Evolutionary conservation across 1,140 invertebrate genomes (phyloP).

Genomic region (Drosophila biarmipes): DNA sequence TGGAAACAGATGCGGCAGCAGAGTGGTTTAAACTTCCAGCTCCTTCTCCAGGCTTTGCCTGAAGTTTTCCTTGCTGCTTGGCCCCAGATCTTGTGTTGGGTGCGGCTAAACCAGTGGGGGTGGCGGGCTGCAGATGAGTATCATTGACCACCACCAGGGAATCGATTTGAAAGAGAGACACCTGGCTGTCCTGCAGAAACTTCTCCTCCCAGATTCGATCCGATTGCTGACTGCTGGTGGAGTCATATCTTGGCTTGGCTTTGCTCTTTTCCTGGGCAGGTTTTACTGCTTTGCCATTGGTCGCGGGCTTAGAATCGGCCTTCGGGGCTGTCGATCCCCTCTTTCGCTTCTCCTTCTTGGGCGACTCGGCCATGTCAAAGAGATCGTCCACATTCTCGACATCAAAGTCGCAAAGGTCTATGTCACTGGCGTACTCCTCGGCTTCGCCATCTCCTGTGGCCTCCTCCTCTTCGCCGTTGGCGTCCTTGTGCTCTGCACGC

Average conservation of each 20-base stretch:
- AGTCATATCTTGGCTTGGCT: slow-evolving; percentile 60
- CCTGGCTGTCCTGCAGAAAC: slow-evolving; percentile 50
- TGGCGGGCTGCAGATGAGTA: slow-evolving; percentile 37
- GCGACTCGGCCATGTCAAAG: slow-evolving; percentile 82
- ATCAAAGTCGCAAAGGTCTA: slow-evolving; percentile 78
- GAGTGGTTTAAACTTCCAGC: slow-evolving; percentile 8
- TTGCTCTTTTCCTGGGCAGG: slow-evolving; percentile 31
- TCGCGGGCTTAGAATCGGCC: slow-evolving; percentile 16
- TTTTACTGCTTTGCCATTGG: slow-evolving; percentile 43
- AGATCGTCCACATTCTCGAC: slow-evolving; percentile 84
- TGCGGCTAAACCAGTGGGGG: slow-evolving; percentile 12
- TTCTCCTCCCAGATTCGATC: slow-evolving; percentile 80
- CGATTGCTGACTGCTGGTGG: slow-evolving; percentile 51
- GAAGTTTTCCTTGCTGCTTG: slow-evolving; percentile 24
- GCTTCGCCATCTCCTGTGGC: slow-evolving; percentile 49
- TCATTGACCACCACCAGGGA: slow-evolving; percentile 73
- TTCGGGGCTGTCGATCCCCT: slow-evolving; percentile 2
- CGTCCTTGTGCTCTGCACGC: slow-evolving; percentile 66
- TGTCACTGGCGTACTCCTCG: slow-evolving; percentile 69
- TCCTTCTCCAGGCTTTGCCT: slow-evolving; percentile 16
- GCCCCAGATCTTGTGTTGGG: slow-evolving; percentile 27
- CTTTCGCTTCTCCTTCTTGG: slow-evolving; percentile 64
- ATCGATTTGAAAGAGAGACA: slow-evolving; percentile 65
- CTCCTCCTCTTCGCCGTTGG: slow-evolving; percentile 36
- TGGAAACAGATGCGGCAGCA: neutral